These are phyloP conservation scores for Conus betulinus DNA, from an alignment of 1,140 invertebrate genomes.

Conservation along the genomic window DNA sequence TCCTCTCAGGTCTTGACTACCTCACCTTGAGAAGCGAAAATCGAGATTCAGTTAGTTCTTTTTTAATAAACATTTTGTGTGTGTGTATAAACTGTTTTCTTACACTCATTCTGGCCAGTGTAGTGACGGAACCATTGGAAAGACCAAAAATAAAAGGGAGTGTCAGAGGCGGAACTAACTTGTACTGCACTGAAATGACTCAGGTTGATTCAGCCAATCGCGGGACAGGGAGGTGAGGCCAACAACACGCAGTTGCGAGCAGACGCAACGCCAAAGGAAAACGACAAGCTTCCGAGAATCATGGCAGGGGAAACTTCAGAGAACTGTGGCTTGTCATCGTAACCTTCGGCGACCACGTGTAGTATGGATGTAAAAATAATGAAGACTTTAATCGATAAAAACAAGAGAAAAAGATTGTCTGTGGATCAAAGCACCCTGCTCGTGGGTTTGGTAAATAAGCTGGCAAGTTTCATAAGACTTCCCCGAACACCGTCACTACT, in stretches of 20 bases:
- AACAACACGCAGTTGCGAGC: background rate
- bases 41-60: background rate
- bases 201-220: background rate
- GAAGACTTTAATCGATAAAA: background rate
- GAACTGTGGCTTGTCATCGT: background rate
- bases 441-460: background rate
- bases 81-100: background rate
- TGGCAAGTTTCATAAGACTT: background rate
- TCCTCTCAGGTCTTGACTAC: constrained; percentile 4
- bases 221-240: too few species aligned
- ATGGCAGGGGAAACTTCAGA: constrained; percentile 10
- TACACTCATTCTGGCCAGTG: background rate
- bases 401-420: background rate
- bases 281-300: constrained; percentile 17
- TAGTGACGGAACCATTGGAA: background rate
- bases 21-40: background rate
- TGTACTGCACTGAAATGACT: background rate
- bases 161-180: background rate
- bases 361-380: background rate
- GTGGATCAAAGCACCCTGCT: background rate
- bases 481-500: background rate
- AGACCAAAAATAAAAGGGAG: background rate
- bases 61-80: background rate
- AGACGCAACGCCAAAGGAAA: constrained; percentile 23
- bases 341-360: constrained; percentile 3